These are phyloP conservation scores for Cynocephalus volans DNA, from an alignment of 2,113 vertebrate genomes.

Conservation along the genomic window DNA sequence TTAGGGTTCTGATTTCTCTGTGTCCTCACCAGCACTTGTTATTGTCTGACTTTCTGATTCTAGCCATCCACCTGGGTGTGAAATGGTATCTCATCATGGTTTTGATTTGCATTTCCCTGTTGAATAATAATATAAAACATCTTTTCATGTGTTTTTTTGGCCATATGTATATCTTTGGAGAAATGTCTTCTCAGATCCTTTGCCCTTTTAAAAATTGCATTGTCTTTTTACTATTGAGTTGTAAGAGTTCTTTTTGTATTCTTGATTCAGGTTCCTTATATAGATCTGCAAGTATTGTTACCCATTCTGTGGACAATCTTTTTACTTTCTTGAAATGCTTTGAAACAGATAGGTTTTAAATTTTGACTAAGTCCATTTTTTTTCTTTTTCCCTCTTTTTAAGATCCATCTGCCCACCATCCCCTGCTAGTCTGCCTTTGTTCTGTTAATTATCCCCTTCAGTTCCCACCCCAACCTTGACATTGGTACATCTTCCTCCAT, in stretches of 20 bases:
- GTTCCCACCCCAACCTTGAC: not conserved
- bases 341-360: not conserved
- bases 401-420: not conserved
- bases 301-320: not conserved
- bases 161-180: not conserved
- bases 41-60: not conserved
- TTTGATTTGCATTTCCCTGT: not conserved
- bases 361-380: not conserved
- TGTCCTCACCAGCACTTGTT: not conserved
- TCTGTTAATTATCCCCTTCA: not conserved
- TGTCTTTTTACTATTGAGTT: not conserved
- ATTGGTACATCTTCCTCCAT: not conserved
- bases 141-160: not conserved
- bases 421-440: not conserved
- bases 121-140: not conserved
- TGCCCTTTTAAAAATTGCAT: slow-evolving; percentile 30
- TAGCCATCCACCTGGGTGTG: not conserved
- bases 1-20: not conserved
- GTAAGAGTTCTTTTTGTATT: not conserved
- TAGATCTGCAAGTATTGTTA: not conserved
- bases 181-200: not conserved
- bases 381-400: not conserved
- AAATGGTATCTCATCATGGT: not conserved
- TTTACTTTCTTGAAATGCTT: not conserved
- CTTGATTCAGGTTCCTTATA: not conserved